Evolutionary conservation across 1,140 invertebrate genomes (phyloP).

Genomic region (Melanaphis sacchari): DNA sequence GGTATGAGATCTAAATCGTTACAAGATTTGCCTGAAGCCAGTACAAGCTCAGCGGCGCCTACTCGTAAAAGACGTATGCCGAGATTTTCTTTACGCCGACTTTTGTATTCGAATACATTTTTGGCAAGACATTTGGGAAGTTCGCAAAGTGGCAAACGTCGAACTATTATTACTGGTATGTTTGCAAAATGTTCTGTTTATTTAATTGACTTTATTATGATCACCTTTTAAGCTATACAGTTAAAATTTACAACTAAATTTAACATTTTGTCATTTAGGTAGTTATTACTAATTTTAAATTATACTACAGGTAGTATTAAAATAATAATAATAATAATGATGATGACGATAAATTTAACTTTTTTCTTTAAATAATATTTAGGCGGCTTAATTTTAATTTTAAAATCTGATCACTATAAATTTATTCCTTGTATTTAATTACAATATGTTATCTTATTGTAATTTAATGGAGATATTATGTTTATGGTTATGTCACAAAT

Average conservation of each 20-base stretch:
- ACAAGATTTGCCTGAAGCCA: conserved; percentile 55
- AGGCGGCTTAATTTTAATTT: neutral
- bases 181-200: neutral
- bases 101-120: conserved; percentile 67
- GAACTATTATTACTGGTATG: conserved; percentile 48
- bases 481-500: neutral
- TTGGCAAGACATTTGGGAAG: conserved; percentile 64
- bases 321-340: too few species aligned
- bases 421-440: neutral
- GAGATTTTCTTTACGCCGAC: conserved; percentile 66
- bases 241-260: neutral
- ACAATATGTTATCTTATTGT: neutral
- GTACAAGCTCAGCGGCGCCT: conserved; percentile 28
- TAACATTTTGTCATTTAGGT: neutral
- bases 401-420: neutral
- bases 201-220: neutral
- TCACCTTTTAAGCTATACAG: neutral
- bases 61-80: conserved; percentile 61
- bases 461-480: neutral
- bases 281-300: neutral
- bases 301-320: neutral
- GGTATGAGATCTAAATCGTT: conserved; percentile 51
- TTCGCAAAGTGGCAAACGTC: conserved; percentile 58
- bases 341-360: neutral
- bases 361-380: neutral